A percentile compares a stretch with the other conserved stretches of the same genome.
phyloP scores from a whole-genome alignment of 2,888 invertebrate genomes.

The Pantelozetes paolii region DNA sequence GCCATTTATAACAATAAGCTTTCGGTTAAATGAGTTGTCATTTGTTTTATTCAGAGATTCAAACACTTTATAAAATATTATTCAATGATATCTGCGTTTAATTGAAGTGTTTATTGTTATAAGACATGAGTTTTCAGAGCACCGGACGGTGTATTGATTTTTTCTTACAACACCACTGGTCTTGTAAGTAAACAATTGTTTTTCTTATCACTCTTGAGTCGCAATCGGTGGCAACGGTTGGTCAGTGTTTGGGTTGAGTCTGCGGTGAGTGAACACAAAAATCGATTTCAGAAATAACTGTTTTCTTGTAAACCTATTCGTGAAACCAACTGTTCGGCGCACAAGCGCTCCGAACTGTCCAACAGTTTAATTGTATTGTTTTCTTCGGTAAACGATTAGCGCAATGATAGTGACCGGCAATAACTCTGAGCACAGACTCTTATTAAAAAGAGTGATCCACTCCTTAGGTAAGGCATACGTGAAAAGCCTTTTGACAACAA shows the following conservation, averaged over 20 bases:
- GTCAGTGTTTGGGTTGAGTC: too few relatives aligned
- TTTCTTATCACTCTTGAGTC: too few relatives aligned
- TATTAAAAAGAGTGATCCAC: slow-evolving; percentile 1
- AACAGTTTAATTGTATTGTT: slow-evolving; percentile 19
- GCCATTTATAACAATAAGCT: slow-evolving; percentile 8
- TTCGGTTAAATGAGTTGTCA: background rate
- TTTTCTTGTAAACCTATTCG: background rate
- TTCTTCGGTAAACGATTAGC: background rate
- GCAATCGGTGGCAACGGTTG: too few relatives aligned
- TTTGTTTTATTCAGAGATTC: background rate
- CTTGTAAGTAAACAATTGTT: slow-evolving; percentile 14
- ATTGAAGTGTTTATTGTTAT: slow-evolving; percentile 13
- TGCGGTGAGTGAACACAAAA: slow-evolving; percentile 11
- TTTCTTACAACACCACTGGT: background rate
- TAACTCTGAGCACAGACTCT: background rate
- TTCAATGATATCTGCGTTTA: background rate
- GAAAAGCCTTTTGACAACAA: slow-evolving; percentile 13
- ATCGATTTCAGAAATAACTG: background rate
- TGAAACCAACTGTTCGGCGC: too few relatives aligned
- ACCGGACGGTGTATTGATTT: slow-evolving; percentile 1
- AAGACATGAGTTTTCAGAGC: slow-evolving; percentile 19
- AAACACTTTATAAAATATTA: background rate
- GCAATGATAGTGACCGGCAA: too few relatives aligned
- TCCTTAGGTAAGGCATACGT: slow-evolving; percentile 30
- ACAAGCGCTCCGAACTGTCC: background rate